Evolutionary conservation across 2,888 invertebrate genomes (phyloP), one percentile per base, ranked within the genome.

Genomic region (Craniophora ligustri): DNA sequence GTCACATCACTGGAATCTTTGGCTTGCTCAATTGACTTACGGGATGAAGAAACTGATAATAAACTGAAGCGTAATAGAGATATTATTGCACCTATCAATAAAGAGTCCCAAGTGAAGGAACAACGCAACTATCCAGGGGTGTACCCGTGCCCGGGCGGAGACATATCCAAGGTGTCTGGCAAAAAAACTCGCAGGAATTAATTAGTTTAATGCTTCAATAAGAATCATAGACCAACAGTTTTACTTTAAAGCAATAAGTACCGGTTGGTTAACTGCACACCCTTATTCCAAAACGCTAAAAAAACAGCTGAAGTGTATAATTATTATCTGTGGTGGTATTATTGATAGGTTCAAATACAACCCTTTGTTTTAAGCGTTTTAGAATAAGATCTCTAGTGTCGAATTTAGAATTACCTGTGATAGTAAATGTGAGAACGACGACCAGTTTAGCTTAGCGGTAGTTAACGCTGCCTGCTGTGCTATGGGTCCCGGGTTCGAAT

Each of bases 1-100:
- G 94, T 94, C 40, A 95, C 95, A 5, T 95, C 95, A 1, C 80
- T 95, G 28, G 93, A 94, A 60, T 95, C 95, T 5, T 85, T 93
- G 57, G 89, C 88, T 14, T 89, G 87, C n/a, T 83, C 89, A 19
- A 81, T 84, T n/a, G 88, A 89, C 32, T 63, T 83, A 11, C 61
- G 57, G 26, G 85, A 87, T 34, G 86, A 86, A 3, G 44, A 57
- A 13, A 39, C 51, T 18, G 84, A 86, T 13, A 79, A 75, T 39
- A 78, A 64, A 14, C 71, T 86, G 2, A 89, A 90, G 63, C 84
- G 88, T 3, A 86, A 82, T 60, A 75, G 76, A 42, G 80, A 85
- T 21, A 65, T 85, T 28, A 86, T 89, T 46, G 40, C 66, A 31
- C 76, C 64, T 40, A 63, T 86, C 3, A 80, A 81, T 5, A 91